Base-by-base conservation (phyloP, 1,140 invertebrate genomes). In the Linepithema humile region DNA sequence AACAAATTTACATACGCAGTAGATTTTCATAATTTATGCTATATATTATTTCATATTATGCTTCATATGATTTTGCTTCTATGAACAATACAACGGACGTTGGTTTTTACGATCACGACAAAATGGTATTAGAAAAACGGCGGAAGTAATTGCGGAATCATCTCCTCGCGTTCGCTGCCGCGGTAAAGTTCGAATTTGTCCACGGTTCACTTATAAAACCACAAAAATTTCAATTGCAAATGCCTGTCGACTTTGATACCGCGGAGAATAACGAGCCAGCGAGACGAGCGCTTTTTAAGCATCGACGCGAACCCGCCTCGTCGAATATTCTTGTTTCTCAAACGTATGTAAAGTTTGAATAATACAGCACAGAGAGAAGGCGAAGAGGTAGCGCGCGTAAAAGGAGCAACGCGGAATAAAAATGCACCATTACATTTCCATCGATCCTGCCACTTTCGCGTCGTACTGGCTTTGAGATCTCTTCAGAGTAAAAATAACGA, bases 291-390 rank as follows among this genome's bases (percentile, higher is more conserved):
- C 67, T 80, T 80, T 80, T 80, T 80, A 80, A 70, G 64, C 75
- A 80, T 80, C 64, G 65, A 80, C 64, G 75, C 75, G 38, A 57
- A 40, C 75, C 59, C 40, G 73, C 73, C 74, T 80, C 75, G 64
- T 80, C 75, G 64, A 80, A 80, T 80, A 80, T 80, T 80, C 75
- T 80, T 80, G 75, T 80, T 80, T 80, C 75, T 80, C 75, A 80
- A 80, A 80, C 75, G 75, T 80, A 69, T 69, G 75, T 69, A 70
- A 80, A 80, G 75, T 80, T 70, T 80, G 75, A 80, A 80, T 70
- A 80, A 80, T 80, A 80, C 23, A 70, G 48, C 48, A 43, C 35
- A 57, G 35, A 67, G 53, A 60, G 40, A 50, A 70, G 48, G 35
- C 45, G 43, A 17, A 69, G 35, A 69, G 35, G 35, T 40, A 78